These are phyloP conservation scores for Hydrolagus affinis DNA, from an alignment of 2,113 vertebrate species.

Conservation along the genomic window DNA sequence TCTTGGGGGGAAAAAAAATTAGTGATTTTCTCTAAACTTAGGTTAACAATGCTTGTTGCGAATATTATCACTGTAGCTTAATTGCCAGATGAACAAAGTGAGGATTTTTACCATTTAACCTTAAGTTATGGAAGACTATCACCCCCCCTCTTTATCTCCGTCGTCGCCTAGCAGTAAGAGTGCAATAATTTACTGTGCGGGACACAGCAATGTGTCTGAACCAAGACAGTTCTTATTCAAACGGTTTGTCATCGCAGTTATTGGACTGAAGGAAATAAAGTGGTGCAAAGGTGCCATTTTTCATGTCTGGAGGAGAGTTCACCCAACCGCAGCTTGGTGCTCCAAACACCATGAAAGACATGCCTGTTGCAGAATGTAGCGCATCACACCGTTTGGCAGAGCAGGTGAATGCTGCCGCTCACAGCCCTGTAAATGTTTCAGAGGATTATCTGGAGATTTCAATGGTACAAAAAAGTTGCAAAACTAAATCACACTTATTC, in stretches of 20 bases:
- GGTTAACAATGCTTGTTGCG: constrained; percentile 39
- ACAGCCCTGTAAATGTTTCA: background rate
- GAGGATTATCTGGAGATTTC: background rate
- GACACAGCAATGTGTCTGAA: constrained; percentile 43
- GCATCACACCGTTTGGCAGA: no score
- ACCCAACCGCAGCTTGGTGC: background rate
- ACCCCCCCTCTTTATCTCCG: constrained; percentile 42
- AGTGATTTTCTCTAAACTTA: constrained; percentile 35
- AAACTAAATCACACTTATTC: background rate
- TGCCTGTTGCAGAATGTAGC: background rate
- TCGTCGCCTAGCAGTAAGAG: constrained; percentile 41
- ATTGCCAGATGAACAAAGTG: constrained; percentile 37
- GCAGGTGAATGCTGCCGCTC: background rate
- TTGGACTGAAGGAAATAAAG: constrained; percentile 47
- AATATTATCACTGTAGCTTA: constrained; percentile 38
- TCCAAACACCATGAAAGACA: background rate
- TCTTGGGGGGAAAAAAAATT: background rate
- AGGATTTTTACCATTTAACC: constrained; percentile 47
- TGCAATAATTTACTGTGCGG: constrained; percentile 45
- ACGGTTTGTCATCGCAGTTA: constrained; percentile 48
- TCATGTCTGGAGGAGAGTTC: constrained; percentile 36
- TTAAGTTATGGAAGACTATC: constrained; percentile 44
- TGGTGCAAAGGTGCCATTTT: constrained; percentile 49
- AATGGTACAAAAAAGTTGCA: background rate
- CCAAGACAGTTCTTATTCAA: constrained; percentile 39